A percentile compares a stretch with the other conserved stretches of the same genome.
phyloP scores from a whole-genome alignment of 2,113 vertebrate species.

The Oryzias woworae region DNA sequence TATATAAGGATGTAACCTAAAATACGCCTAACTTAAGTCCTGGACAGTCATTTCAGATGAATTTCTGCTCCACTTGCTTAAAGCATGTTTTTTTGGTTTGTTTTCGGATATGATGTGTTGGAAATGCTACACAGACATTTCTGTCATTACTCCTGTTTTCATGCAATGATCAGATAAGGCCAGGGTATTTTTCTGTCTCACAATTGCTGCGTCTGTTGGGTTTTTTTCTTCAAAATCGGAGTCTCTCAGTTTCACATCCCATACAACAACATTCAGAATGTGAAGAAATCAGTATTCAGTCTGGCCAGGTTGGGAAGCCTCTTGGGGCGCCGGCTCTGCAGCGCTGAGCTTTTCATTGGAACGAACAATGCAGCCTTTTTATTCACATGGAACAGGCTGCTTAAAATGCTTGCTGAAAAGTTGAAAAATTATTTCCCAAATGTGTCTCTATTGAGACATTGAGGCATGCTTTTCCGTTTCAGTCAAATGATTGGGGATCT shows the following conservation, averaged over 20 bases:
- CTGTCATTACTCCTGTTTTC: background rate
- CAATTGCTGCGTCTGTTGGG: background rate
- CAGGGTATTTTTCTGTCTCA: background rate
- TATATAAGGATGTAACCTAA: slow-evolving; percentile 30
- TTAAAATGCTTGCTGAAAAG: slow-evolving; percentile 18
- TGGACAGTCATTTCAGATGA: slow-evolving; percentile 62
- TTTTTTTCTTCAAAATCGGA: slow-evolving; percentile 16
- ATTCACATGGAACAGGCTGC: slow-evolving; percentile 24
- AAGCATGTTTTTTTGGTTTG: slow-evolving; percentile 56
- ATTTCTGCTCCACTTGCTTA: slow-evolving; percentile 68
- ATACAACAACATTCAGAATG: slow-evolving; percentile 11
- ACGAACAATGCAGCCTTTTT: slow-evolving; percentile 18
- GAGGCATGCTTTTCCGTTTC: slow-evolving; percentile 17
- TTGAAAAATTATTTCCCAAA: slow-evolving; percentile 25
- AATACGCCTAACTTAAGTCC: slow-evolving; percentile 59
- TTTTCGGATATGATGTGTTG: slow-evolving; percentile 41
- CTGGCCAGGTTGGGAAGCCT: background rate
- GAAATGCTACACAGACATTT: slow-evolving; percentile 5
- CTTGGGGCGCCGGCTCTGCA: background rate
- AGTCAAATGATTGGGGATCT: slow-evolving; percentile 36
- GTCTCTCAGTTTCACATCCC: slow-evolving; percentile 3
- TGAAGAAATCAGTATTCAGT: slow-evolving; percentile 2
- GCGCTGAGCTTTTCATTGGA: slow-evolving; percentile 4
- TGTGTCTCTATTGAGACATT: slow-evolving; percentile 15
- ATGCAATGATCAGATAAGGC: background rate